Evolutionary conservation across 2,888 invertebrate genomes (phyloP).

Genomic region (Drosophila melanocephala): DNA sequence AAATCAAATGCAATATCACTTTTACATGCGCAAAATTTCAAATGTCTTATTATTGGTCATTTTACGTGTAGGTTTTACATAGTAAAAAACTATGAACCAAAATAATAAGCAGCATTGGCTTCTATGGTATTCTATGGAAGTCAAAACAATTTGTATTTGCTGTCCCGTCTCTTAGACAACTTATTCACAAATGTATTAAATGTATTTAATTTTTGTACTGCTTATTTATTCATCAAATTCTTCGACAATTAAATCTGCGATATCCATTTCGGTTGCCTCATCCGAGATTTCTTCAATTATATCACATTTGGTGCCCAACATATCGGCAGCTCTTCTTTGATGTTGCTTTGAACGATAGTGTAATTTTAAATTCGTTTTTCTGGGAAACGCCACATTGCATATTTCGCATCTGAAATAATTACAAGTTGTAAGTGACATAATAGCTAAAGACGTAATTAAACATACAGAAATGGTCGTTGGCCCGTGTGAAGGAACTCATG

Average conservation of each 20-base stretch:
- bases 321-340: constrained; percentile 42
- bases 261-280: neutral
- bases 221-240: constrained; percentile 15
- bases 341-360: constrained; percentile 65
- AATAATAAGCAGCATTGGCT: neutral
- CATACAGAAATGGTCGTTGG: constrained; percentile 45
- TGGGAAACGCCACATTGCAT: constrained; percentile 53
- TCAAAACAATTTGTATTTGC: neutral
- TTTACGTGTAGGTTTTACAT: neutral
- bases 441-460: neutral
- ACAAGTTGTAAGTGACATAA: constrained; percentile 21
- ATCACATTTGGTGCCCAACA: neutral
- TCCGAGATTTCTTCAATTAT: neutral
- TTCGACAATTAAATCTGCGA: constrained; percentile 4
- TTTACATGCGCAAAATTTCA: too few species aligned
- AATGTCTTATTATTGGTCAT: neutral
- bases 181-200: neutral
- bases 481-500: constrained; percentile 67
- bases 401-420: constrained; percentile 49
- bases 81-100: neutral
- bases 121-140: neutral
- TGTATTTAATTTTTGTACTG: neutral
- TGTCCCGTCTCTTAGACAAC: neutral
- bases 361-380: constrained; percentile 46
- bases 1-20: too few species aligned